Base-by-base conservation (phyloP, 2,113 vertebrate genomes). In the Ameiurus melas region DNA sequence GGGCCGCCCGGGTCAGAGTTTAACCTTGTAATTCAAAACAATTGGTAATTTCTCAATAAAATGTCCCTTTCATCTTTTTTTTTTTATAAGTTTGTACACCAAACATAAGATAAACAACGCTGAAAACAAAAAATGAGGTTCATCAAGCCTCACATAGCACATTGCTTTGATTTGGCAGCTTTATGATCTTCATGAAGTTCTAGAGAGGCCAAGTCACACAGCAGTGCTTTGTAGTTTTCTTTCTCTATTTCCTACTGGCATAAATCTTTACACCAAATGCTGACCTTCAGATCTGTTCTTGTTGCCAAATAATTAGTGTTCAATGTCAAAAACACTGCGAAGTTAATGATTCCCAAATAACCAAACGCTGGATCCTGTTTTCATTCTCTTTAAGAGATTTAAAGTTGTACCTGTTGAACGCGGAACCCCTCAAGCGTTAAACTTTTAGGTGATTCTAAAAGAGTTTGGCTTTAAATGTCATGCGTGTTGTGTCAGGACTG, bases 11-110 rank as follows among this genome's bases (percentile, higher is more conserved):
- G 95, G 95, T 95, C 94, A 95, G 94, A 95, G 94, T 93, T 94
- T 92, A 96, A 95, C 93, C 95, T 94, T 95, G 94, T 96, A 94
- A 97, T 96, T 94, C 95, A 94, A 94, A 95, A 96, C 95, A 95
- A 94, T 96, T 93, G 91, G 94, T 96, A 94, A 96, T 96, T 95
- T 94, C 92, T 93, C 94, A 93, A 94, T 94, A 95, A 91, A 90
- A 75, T 43, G 33, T 53, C 81, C 84, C 78, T 86, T 88, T 87
- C 85, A 84, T 84, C 60, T 86, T 62, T 86, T 88, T 73, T 79
- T 83, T 88, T 73, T 79, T 83, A 88, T 73, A 86, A 79, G 83
- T 79, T 58, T 88, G 60, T 86, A 80, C 57, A 64, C 16, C 16
- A 47, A 86, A 68, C n/a, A 53, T 22, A 55, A 70, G 83, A 71